Percentiles rank a stretch among this genome's conserved stretches.
These are phyloP conservation scores for Phylloscopus trochiloides DNA, from an alignment of 2,113 vertebrate species.

Conservation along the genomic window DNA sequence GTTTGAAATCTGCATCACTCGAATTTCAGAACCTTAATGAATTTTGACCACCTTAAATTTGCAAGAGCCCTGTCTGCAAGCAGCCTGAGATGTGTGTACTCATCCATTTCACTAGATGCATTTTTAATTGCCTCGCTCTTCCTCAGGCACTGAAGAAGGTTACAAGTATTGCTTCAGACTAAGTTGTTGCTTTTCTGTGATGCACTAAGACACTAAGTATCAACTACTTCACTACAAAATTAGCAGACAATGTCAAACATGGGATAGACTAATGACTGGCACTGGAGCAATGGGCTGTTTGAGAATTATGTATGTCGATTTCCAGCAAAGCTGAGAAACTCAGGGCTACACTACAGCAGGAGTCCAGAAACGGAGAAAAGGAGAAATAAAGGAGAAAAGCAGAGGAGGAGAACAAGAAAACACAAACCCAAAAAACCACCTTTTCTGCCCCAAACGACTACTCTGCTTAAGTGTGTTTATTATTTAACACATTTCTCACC, in stretches of 20 bases:
- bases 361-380: neutral
- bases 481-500: neutral
- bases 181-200: neutral
- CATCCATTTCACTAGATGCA: neutral
- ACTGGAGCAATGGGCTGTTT: neutral
- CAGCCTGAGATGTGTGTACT: neutral
- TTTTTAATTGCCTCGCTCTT: neutral
- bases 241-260: neutral
- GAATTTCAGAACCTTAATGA: neutral
- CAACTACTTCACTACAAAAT: neutral
- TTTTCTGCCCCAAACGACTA: neutral
- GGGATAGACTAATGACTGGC: neutral
- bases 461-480: neutral
- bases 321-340: neutral
- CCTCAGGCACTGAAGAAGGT: neutral
- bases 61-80: neutral
- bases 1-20: neutral
- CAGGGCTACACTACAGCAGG: neutral
- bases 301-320: rapidly evolving
- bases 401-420: neutral
- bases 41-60: neutral
- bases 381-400: neutral
- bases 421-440: rapidly evolving
- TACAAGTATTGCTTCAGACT: neutral
- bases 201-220: neutral